These are phyloP conservation scores for Prenolepis imparis DNA, from an alignment of 2,888 invertebrate genomes.

Conservation along the genomic window DNA sequence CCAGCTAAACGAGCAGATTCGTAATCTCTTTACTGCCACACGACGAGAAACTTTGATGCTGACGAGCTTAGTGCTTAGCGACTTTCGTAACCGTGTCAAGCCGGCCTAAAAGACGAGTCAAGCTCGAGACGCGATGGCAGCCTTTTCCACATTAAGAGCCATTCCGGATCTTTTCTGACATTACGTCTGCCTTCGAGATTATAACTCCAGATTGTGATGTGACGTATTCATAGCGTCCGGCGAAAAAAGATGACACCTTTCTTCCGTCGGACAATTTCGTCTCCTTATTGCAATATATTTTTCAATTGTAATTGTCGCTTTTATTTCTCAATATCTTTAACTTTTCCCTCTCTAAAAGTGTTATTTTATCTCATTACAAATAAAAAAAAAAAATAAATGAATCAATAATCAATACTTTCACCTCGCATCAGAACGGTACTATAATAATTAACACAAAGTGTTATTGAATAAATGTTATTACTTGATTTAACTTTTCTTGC, in stretches of 20 bases:
- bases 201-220: not conserved
- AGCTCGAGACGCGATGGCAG: slow-evolving; percentile 55
- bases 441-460: not conserved
- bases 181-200: slow-evolving; percentile 52
- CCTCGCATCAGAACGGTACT: not conserved
- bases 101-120: slow-evolving; percentile 69
- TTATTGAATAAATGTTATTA: not conserved
- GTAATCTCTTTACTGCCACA: slow-evolving; percentile 71
- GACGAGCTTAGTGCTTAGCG: slow-evolving; percentile 75
- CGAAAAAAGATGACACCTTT: not conserved
- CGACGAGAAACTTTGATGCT: slow-evolving; percentile 72
- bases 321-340: not conserved
- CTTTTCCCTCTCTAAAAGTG: not conserved
- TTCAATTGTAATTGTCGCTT: slow-evolving; percentile 18
- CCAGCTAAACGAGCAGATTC: slow-evolving; percentile 69
- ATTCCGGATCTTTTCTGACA: slow-evolving; percentile 49
- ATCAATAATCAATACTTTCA: not conserved
- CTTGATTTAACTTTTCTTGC: not conserved
- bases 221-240: slow-evolving; percentile 12
- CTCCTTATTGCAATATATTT: not conserved
- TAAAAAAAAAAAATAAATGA: too few relatives aligned
- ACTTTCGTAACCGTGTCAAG: slow-evolving; percentile 74
- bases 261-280: not conserved
- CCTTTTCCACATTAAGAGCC: slow-evolving; percentile 60
- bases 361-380: not conserved